Percentiles rank a stretch among this genome's conserved stretches.
These are phyloP conservation scores for Condylostylus longicornis DNA, from an alignment of 1,140 invertebrate genomes.

Conservation along the genomic window DNA sequence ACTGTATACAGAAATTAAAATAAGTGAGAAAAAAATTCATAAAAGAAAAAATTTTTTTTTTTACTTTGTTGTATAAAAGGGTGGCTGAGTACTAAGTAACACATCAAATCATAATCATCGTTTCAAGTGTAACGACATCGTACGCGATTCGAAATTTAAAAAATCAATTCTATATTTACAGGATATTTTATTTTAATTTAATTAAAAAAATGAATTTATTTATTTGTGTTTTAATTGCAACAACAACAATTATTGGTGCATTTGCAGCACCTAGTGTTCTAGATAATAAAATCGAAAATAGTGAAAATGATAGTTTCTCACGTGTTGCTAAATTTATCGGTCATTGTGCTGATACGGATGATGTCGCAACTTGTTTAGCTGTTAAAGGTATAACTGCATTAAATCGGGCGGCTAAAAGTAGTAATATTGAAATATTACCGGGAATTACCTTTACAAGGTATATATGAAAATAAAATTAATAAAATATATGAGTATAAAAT, in stretches of 20 bases:
- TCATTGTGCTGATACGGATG: slow-evolving; percentile 31
- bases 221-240: neutral
- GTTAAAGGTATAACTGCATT: slow-evolving; percentile 41
- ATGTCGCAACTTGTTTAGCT: slow-evolving; percentile 39
- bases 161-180: no score
- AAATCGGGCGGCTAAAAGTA: slow-evolving; percentile 39
- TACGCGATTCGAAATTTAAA: no score
- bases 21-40: no score
- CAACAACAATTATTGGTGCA: no score
- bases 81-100: no score
- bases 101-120: no score
- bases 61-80: no score
- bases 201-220: no score
- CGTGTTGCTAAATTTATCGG: slow-evolving; percentile 25
- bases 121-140: no score
- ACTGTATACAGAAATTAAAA: no score
- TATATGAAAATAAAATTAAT: slow-evolving; percentile 16
- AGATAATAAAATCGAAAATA: slow-evolving; percentile 28
- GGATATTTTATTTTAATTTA: no score
- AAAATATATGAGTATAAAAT: slow-evolving; percentile 5
- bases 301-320: slow-evolving; percentile 19
- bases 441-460: slow-evolving; percentile 43
- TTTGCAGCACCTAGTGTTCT: slow-evolving; percentile 27
- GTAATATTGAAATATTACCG: slow-evolving; percentile 38
- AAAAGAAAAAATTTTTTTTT: no score